Percentiles rank a stretch among this genome's conserved stretches.
Evolutionary conservation across 23 tunicate species (phyloP).

Genomic region (Aplidium turbinatum): DNA sequence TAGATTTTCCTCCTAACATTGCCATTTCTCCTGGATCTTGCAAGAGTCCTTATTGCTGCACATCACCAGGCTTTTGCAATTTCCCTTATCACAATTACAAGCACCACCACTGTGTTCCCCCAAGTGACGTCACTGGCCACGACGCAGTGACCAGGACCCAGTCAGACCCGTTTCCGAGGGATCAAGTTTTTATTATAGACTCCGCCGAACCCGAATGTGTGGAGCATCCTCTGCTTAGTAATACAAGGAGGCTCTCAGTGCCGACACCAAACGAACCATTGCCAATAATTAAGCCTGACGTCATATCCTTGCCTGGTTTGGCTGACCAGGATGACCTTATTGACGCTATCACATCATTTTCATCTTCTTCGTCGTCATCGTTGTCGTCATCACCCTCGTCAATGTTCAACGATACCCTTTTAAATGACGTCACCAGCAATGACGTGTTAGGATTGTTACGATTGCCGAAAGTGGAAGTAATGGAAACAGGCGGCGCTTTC

Average conservation of each 20-base stretch:
- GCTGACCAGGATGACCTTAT: constrained; percentile 38
- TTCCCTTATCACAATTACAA: constrained; percentile 89
- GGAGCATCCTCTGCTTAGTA: not conserved
- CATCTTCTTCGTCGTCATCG: constrained; percentile 54
- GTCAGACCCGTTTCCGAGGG: constrained; percentile 57
- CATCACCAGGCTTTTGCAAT: constrained; percentile 95
- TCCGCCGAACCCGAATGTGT: constrained; percentile 42
- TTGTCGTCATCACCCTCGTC: constrained; percentile 56
- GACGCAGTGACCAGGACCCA: constrained; percentile 27
- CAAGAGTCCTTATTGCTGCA: constrained; percentile 91
- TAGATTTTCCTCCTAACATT: constrained; percentile 87
- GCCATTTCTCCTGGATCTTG: constrained; percentile 98
- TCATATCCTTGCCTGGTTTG: constrained; percentile 43
- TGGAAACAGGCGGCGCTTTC: constrained; percentile 16
- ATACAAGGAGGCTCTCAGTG: constrained; percentile 43
- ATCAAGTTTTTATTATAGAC: constrained; percentile 77
- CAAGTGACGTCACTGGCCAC: constrained; percentile 21
- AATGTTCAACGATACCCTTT: constrained; percentile 45
- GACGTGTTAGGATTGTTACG: constrained; percentile 53
- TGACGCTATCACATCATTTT: constrained; percentile 58
- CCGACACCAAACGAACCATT: constrained; percentile 49
- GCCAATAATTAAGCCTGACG: constrained; percentile 59
- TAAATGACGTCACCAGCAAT: constrained; percentile 46
- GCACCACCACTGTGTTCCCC: not conserved
- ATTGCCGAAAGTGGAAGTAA: constrained; percentile 42